phyloP scores from a whole-genome alignment of 2,888 invertebrate genomes.

The Drosophila fungiperda region DNA sequence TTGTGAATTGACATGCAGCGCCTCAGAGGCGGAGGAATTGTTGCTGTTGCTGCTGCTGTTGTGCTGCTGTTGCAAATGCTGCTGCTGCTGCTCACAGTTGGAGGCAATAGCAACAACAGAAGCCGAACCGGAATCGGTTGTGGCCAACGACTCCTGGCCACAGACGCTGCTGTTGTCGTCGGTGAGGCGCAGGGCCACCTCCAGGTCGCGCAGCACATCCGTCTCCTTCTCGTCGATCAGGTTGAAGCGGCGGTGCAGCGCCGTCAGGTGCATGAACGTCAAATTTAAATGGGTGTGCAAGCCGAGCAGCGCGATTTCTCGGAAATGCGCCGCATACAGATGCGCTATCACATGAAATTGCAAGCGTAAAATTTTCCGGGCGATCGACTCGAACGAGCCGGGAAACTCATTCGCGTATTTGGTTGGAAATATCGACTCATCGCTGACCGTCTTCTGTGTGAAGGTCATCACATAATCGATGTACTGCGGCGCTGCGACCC shows the following conservation, averaged over 20 bases:
- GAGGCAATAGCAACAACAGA: conserved; percentile 30
- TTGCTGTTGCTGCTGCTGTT: conserved; percentile 62
- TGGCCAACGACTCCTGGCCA: conserved; percentile 45
- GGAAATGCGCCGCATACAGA: conserved; percentile 98
- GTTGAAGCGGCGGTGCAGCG: conserved; percentile 93
- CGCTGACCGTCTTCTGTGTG: conserved; percentile 98
- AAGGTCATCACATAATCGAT: conserved; percentile 99
- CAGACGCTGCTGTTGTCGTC: conserved; percentile 85
- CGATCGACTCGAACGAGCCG: conserved; percentile 95
- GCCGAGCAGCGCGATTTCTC: conserved; percentile 96
- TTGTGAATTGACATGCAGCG: conserved; percentile 81
- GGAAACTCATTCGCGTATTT: conserved; percentile 99
- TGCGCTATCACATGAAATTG: conserved; percentile 99
- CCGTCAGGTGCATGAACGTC: conserved; percentile 98
- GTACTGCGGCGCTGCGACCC: conserved; percentile 98
- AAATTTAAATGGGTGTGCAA: conserved; percentile 98
- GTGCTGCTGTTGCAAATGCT: conserved; percentile 42
- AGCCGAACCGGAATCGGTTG: conserved; percentile 28
- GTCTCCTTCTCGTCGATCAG: conserved; percentile 98
- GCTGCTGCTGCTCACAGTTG: conserved; percentile 49
- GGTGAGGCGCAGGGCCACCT: conserved; percentile 91
- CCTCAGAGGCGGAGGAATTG: conserved; percentile 48
- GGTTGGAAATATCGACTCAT: conserved; percentile 98
- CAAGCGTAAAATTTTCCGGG: conserved; percentile 97
- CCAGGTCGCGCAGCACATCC: conserved; percentile 96